Conservation (phyloP, 2,113 vertebrate species). For the Nicator chloris region DNA sequence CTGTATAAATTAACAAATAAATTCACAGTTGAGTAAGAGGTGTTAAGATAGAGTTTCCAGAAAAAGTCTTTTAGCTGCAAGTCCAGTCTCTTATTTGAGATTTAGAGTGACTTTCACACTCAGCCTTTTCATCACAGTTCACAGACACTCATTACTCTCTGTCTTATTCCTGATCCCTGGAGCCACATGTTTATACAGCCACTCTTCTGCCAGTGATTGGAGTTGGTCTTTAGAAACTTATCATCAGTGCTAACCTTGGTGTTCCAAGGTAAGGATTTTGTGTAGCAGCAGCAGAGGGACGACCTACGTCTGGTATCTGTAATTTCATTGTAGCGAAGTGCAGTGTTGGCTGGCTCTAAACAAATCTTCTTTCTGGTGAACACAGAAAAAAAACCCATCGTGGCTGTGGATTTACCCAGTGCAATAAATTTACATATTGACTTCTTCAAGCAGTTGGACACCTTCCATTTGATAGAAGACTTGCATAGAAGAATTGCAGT, state of each 20-base stretch:
- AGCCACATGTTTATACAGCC: not conserved
- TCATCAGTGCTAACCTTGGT: not conserved
- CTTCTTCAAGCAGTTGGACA: not conserved
- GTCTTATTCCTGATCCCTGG: not conserved
- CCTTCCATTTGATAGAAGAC: not conserved
- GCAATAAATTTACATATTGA: not conserved
- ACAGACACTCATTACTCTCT: not conserved
- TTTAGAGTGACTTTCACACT: not conserved
- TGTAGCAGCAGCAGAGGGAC: not conserved
- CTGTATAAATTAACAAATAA: conserved; percentile 11
- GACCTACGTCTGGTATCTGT: not conserved
- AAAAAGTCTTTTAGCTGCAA: not conserved
- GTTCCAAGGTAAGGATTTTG: not conserved
- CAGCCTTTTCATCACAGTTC: not conserved
- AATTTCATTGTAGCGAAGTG: not conserved
- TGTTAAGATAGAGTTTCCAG: not conserved
- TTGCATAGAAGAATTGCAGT: not conserved
- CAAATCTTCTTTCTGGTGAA: not conserved
- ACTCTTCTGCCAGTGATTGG: not conserved
- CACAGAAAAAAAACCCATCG: not conserved
- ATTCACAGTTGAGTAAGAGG: not conserved
- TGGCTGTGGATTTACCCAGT: not conserved
- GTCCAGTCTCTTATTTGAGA: not conserved
- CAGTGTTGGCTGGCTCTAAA: not conserved
- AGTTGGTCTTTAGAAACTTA: not conserved